phyloP scores from a whole-genome alignment of 2,113 vertebrate species.

The Lampris megalopsis region DNA sequence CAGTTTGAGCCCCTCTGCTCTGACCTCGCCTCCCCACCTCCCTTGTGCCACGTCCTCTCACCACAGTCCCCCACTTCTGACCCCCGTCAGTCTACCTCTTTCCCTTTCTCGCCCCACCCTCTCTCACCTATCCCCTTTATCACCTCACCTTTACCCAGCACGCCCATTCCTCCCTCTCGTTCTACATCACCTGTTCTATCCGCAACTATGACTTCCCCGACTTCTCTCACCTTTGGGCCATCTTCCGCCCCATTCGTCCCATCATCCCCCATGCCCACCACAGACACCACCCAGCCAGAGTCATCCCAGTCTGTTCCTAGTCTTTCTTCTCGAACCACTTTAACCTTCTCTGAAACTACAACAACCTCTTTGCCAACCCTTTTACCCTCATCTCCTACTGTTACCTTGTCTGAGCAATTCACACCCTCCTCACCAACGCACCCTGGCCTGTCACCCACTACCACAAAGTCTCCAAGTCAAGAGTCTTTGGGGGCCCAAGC shows the following conservation, averaged over 20 bases:
- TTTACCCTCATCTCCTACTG: slow-evolving; percentile 8
- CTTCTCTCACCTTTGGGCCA: slow-evolving; percentile 33
- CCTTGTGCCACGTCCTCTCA: neutral
- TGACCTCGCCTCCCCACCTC: slow-evolving; percentile 3
- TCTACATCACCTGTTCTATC: slow-evolving; percentile 15
- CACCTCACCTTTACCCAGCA: slow-evolving; percentile 65
- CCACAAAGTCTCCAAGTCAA: slow-evolving; percentile 38
- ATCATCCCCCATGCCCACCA: neutral
- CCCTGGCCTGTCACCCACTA: slow-evolving; percentile 5
- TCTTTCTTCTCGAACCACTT: neutral
- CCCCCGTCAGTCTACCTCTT: slow-evolving; percentile 14
- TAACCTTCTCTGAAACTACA: neutral
- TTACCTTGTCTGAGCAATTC: slow-evolving; percentile 24
- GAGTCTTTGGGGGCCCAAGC: slow-evolving; percentile 56
- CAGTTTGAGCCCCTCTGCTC: slow-evolving; percentile 11
- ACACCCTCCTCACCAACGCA: slow-evolving; percentile 7
- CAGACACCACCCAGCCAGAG: slow-evolving; percentile 21
- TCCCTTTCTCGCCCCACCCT: slow-evolving; percentile 46
- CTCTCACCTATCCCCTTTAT: slow-evolving; percentile 72
- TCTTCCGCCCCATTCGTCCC: slow-evolving; percentile 18
- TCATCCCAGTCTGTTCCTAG: neutral
- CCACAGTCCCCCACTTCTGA: slow-evolving; percentile 23
- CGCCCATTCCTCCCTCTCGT: slow-evolving; percentile 17
- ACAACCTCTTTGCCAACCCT: slow-evolving; percentile 5
- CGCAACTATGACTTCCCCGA: slow-evolving; percentile 8